Evolutionary conservation across 2,888 invertebrate species (phyloP).

Genomic region (Hyles lineata): DNA sequence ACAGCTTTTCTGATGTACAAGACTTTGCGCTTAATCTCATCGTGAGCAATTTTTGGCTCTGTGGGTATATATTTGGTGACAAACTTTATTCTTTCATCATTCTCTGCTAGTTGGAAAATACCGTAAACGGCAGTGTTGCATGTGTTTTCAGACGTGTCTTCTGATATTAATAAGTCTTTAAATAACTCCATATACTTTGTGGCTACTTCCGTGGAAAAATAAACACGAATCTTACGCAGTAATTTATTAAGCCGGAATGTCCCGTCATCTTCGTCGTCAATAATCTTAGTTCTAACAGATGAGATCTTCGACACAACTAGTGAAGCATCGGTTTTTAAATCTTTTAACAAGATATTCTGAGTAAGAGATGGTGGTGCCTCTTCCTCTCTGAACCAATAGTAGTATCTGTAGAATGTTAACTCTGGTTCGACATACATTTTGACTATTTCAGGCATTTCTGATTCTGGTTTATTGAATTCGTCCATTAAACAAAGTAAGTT

Average conservation of each 20-base stretch:
- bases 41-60: constrained; percentile 54
- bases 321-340: constrained; percentile 47
- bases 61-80: constrained; percentile 54
- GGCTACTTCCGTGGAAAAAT: constrained; percentile 59
- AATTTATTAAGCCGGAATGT: constrained; percentile 43
- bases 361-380: constrained; percentile 32
- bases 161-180: constrained; percentile 30
- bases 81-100: constrained; percentile 48
- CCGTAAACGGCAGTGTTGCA: constrained; percentile 47
- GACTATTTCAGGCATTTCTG: constrained; percentile 54
- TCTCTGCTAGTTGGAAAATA: constrained; percentile 56
- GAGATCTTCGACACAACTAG: constrained; percentile 39
- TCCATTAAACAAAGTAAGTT: constrained; percentile 45
- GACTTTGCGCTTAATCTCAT: constrained; percentile 43
- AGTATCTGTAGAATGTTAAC: constrained; percentile 38
- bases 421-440: constrained; percentile 51
- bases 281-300: constrained; percentile 36
- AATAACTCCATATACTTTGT: constrained; percentile 33
- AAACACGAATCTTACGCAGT: constrained; percentile 58
- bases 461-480: constrained; percentile 48
- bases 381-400: constrained; percentile 39
- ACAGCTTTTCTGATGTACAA: constrained; percentile 58
- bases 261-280: no score
- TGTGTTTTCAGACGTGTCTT: constrained; percentile 30
- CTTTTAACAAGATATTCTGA: constrained; percentile 40